These are phyloP conservation scores for Epizoanthus rinbou DNA, from an alignment of 92 coral and sea anemone species.

Conservation along the genomic window DNA sequence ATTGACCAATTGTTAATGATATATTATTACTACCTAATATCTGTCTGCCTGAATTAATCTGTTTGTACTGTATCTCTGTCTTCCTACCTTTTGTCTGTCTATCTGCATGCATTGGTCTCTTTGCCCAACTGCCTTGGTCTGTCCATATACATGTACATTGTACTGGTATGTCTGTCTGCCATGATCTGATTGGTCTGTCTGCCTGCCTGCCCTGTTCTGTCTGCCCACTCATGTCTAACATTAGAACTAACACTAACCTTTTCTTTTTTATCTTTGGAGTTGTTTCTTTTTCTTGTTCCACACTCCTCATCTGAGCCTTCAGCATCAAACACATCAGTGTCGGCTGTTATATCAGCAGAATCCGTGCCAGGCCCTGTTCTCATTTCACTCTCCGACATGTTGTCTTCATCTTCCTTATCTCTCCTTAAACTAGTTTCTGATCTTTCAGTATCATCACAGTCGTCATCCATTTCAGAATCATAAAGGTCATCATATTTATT, in stretches of 20 bases:
- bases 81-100: no score
- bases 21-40: no score
- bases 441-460: conserved; percentile 49
- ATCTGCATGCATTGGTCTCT: no score
- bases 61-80: no score
- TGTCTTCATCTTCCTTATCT: background rate
- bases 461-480: conserved; percentile 70
- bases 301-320: conserved; percentile 52
- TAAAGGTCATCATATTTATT: conserved; percentile 59
- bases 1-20: no score
- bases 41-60: no score
- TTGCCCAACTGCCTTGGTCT: background rate
- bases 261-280: conserved; percentile 1
- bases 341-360: conserved; percentile 5
- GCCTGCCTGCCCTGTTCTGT: background rate
- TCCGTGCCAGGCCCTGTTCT: background rate
- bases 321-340: conserved; percentile 64
- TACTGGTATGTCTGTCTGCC: background rate
- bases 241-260: background rate
- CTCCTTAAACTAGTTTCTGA: background rate
- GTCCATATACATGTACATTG: no score
- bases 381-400: background rate
- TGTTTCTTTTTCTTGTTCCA: background rate
- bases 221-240: background rate
- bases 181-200: background rate